phyloP scores from a whole-genome alignment of 2,888 invertebrate species.

The Octonoba sinensis region DNA sequence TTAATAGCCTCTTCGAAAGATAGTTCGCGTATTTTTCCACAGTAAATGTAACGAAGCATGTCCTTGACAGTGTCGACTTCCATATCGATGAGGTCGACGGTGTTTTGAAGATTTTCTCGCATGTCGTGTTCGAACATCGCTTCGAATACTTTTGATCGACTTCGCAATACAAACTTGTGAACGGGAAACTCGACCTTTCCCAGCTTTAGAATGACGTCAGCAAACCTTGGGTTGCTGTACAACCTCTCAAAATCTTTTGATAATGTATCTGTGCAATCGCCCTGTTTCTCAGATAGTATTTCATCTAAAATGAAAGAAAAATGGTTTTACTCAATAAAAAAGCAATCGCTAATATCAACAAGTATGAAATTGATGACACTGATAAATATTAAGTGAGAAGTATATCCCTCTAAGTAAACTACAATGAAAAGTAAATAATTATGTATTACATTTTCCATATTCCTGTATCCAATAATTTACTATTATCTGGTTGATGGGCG shows the following conservation, averaged over 20 bases:
- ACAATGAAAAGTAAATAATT: no score
- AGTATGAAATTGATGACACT: no score
- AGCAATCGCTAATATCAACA: no score
- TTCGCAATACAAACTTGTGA: background rate
- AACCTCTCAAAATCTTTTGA: background rate
- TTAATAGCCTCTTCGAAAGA: background rate
- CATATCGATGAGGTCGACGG: background rate
- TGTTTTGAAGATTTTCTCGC: background rate
- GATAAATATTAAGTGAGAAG: no score
- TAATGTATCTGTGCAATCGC: no score
- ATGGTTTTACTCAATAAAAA: no score
- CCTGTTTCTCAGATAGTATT: no score
- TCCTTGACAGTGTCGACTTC: background rate
- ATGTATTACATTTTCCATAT: no score
- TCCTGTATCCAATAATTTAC: no score
- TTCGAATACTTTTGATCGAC: background rate
- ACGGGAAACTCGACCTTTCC: background rate
- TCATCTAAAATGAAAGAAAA: no score
- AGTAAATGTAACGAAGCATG: background rate
- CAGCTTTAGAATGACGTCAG: conserved; percentile 2
- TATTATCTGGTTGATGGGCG: no score
- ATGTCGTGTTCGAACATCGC: background rate
- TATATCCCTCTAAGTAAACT: no score
- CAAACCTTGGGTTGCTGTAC: background rate
- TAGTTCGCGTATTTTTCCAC: background rate